Conservation (phyloP, 2,113 vertebrate species). For the Naja naja region DNA sequence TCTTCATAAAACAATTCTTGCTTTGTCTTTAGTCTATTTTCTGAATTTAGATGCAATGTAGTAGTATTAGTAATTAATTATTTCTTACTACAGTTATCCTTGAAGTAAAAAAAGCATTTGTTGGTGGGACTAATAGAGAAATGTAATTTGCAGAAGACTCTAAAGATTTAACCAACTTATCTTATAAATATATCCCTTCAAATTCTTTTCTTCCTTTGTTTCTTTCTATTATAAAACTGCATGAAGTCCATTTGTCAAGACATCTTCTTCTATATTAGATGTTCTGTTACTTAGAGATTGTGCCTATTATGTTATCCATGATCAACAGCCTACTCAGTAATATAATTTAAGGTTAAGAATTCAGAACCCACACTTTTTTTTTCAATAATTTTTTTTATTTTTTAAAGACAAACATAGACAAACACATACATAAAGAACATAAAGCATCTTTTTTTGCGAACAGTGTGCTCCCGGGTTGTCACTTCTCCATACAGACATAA, state of each 20-base stretch:
- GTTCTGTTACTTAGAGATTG: neutral
- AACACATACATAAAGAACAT: no score
- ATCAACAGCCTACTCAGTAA: neutral
- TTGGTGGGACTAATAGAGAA: neutral
- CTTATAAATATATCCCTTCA: neutral
- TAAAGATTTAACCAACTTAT: neutral
- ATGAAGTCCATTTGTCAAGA: neutral
- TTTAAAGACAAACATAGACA: no score
- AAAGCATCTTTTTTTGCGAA: no score
- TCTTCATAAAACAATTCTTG: neutral
- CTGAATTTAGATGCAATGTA: neutral
- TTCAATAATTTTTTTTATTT: no score
- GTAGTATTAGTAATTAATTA: neutral
- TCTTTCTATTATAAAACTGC: neutral
- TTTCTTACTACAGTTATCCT: neutral
- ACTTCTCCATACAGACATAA: no score
- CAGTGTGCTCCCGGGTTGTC: no score
- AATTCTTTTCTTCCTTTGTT: neutral
- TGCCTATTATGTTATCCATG: neutral
- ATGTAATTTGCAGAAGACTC: neutral
- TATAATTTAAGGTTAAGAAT: neutral
- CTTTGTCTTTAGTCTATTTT: neutral
- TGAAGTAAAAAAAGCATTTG: neutral
- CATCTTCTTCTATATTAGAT: neutral
- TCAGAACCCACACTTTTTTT: no score